Evolutionary conservation across 2,113 vertebrate genomes (phyloP), one percentile per base, ranked within the genome.

Genomic region (Etheostoma spectabile): DNA sequence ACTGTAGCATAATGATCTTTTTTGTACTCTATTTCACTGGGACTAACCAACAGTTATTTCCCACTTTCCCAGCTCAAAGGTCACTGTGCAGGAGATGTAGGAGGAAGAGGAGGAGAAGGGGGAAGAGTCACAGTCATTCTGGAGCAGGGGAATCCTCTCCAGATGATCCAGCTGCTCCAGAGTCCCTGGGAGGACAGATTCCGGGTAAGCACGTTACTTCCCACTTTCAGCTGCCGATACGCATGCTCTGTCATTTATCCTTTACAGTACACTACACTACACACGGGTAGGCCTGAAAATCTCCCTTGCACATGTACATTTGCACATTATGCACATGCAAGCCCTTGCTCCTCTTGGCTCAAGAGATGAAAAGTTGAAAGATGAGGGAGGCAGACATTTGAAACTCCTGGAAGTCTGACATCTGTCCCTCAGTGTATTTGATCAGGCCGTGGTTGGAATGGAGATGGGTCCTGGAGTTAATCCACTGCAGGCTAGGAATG

Each of bases 121-220:
- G 94, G 42, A 86, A 80, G 94, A 82, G 93, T 97, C 76, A 95
- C 95, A 8, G 95, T 97, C 12, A 96, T 96, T 83, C 88, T 97
- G 93, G 97, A 98, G 90, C 95, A 96, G 85, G 97, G 97, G 74
- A 90, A 89, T 70, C 97, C 97, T 57, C 94, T 98, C 74, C 96
- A 97, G 95, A 98, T 98, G 97, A 98, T 98, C 93, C 96, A 97
- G 93, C 96, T 98, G 80, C 95, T 98, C 71, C 97, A 98, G 95
- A 97, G 96, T 87, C 96, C 97, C 90, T 98, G 97, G 97, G 97
- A 98, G 89, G 97, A 98, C 91, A 93, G 97, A 91, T 98, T 98
- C 94, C 96, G 97, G 95, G 97, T 98, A 95, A 95, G 95, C 77
- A 85, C 83, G 35, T 73, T 62, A 21, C 18, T 48, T 66, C 18